Evolutionary conservation across 2,113 vertebrate genomes (phyloP).

Genomic region (Cathartes aura): DNA sequence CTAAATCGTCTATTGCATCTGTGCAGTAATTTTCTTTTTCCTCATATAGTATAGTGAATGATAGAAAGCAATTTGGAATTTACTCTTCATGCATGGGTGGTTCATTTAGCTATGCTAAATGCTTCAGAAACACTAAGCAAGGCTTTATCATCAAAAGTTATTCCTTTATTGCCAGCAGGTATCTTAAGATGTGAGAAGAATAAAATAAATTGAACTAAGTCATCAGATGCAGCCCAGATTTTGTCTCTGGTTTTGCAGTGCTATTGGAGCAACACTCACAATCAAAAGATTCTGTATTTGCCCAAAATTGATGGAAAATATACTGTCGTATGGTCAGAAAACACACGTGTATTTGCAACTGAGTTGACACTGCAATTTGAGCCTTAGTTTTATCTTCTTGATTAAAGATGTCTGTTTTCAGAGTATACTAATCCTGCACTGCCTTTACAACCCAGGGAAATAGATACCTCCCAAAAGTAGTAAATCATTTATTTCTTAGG

Average conservation of each 20-base stretch:
- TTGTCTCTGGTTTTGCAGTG: background rate
- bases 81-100: background rate
- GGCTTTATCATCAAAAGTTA: background rate
- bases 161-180: background rate
- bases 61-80: background rate
- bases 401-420: background rate
- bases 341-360: accelerated
- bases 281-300: background rate
- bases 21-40: background rate
- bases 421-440: background rate
- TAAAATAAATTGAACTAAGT: background rate
- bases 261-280: background rate
- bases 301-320: background rate
- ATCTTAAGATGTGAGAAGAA: background rate
- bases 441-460: background rate
- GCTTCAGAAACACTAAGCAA: background rate
- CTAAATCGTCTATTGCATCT: background rate
- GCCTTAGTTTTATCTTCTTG: background rate
- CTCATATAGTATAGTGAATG: background rate
- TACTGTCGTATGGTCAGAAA: background rate
- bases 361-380: background rate
- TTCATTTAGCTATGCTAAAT: background rate
- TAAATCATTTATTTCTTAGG: background rate
- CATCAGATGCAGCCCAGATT: background rate
- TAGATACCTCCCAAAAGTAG: background rate